Evolutionary conservation across 1,140 invertebrate genomes (phyloP).

Genomic region (Rhopalosiphum maidis): DNA sequence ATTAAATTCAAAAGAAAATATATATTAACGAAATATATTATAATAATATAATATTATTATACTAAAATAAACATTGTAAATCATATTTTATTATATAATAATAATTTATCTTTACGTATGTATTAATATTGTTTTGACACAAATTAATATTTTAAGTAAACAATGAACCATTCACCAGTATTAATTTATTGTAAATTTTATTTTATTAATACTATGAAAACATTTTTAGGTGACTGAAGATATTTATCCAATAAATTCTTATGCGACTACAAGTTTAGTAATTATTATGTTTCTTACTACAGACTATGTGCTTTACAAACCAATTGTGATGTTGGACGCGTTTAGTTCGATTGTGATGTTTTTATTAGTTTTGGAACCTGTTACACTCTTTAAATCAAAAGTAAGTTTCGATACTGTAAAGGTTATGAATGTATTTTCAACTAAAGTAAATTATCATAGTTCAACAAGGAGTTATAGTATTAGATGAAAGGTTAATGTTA

Average conservation of each 20-base stretch:
- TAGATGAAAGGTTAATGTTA: neutral
- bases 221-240: conserved; percentile 71
- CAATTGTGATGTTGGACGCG: conserved; percentile 77
- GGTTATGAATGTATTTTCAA: neutral
- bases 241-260: conserved; percentile 84
- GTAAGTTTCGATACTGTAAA: conserved; percentile 54
- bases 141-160: neutral
- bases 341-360: conserved; percentile 68
- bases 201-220: neutral
- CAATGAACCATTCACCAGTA: neutral
- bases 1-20: no score
- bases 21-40: no score
- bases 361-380: conserved; percentile 58
- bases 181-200: neutral
- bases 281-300: conserved; percentile 82
- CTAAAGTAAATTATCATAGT: neutral
- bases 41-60: no score
- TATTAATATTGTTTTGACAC: neutral
- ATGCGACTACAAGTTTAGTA: conserved; percentile 75
- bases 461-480: neutral
- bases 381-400: conserved; percentile 58
- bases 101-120: neutral
- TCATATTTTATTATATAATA: no score
- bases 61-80: no score
- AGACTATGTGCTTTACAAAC: conserved; percentile 85